Evolutionary conservation across 2,888 invertebrate species (phyloP).

Genomic region (Papilio demoleus): DNA sequence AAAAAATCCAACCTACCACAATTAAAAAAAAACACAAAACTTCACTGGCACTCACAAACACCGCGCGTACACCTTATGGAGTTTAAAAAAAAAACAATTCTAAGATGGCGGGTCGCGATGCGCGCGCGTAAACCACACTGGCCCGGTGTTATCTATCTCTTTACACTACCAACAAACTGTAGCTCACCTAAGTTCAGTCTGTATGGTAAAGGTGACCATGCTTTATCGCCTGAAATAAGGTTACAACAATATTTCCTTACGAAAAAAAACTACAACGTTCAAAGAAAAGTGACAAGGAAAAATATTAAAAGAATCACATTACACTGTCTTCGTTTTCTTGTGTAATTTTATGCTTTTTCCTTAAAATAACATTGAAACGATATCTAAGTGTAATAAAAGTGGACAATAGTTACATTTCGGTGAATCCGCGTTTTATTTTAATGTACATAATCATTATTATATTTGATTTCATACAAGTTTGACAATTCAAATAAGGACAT

Average conservation of each 20-base stretch:
- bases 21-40: constrained; percentile 2
- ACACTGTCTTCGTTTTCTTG: not conserved
- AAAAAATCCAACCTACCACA: not conserved
- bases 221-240: not conserved
- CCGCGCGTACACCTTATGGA: not conserved
- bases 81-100: constrained; percentile 23
- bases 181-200: constrained; percentile 46
- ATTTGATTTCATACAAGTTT: too few relatives aligned
- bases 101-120: constrained; percentile 49
- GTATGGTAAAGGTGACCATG: constrained; percentile 35
- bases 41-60: constrained; percentile 11
- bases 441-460: too few relatives aligned
- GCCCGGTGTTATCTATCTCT: constrained; percentile 52
- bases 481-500: too few relatives aligned
- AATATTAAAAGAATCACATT: not conserved
- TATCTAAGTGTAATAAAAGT: too few relatives aligned
- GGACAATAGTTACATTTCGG: too few relatives aligned
- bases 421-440: too few relatives aligned
- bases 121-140: constrained; percentile 52
- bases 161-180: constrained; percentile 50
- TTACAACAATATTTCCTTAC: not conserved
- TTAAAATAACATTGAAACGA: not conserved
- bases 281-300: not conserved
- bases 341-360: not conserved
- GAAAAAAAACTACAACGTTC: not conserved